phyloP scores from a whole-genome alignment of 2,113 vertebrate species.

The Dipodomys ordii region DNA sequence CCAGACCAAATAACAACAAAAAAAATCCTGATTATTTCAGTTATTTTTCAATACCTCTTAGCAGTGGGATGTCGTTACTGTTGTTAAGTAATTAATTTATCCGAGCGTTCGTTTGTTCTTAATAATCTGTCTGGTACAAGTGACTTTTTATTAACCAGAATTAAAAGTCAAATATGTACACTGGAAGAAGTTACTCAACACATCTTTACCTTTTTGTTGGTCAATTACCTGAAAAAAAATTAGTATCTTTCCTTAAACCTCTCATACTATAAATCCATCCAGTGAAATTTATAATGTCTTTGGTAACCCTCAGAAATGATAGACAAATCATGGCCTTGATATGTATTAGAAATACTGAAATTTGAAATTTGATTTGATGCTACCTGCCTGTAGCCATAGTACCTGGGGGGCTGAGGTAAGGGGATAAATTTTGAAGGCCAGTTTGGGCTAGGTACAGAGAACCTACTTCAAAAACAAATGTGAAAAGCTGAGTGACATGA shows the following conservation, averaged over 20 bases:
- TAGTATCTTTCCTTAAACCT: background rate
- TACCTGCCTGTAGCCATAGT: no score
- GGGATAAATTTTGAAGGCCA: no score
- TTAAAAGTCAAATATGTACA: background rate
- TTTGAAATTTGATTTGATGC: background rate
- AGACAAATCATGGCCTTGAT: constrained; percentile 17
- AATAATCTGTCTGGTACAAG: background rate
- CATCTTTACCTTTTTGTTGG: background rate
- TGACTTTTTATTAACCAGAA: background rate
- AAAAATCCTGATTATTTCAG: background rate
- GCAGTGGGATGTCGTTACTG: background rate
- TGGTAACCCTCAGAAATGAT: constrained; percentile 42
- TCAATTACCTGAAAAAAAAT: constrained; percentile 18
- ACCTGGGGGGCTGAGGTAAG: no score
- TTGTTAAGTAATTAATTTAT: background rate
- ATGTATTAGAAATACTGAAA: background rate
- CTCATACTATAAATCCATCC: background rate
- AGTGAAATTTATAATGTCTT: constrained; percentile 3
- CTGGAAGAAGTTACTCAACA: background rate
- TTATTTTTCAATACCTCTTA: background rate
- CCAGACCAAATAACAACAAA: no score
- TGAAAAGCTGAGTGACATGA: background rate
- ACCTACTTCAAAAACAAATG: background rate
- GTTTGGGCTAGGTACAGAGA: no score
- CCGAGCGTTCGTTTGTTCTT: constrained; percentile 21